Evolutionary conservation across 2,888 invertebrate species (phyloP), one percentile per base, ranked within the genome.

Genomic region (Nemoura dubitans): DNA sequence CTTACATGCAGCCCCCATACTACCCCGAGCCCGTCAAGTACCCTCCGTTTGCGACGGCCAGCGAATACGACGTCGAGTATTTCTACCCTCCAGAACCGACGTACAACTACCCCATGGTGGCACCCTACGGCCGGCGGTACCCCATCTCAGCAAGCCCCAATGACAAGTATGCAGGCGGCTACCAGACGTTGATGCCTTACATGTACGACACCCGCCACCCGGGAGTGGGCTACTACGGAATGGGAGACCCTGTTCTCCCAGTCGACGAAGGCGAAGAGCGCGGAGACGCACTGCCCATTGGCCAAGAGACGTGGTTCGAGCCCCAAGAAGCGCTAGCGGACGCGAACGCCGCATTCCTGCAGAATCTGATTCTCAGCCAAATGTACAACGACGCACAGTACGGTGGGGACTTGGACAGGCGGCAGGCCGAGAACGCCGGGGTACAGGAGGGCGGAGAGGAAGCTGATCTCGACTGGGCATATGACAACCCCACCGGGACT

Each of bases 241-340:
- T 92, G 88, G 91, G 91, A 59, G 91, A 92, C 82, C 80, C 87
- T 89, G 59, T 91, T 92, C 0, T 93, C 93, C 89, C 91, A 91
- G 92, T 93, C 7, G 94, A 94, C 88, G 94, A 94, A 90, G 91
- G 94, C 85, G 93, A 94, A 89, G 91, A 92, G 87, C 89, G 92
- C 16, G 92, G 92, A 87, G 93, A 94, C 77, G 92, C 94, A 21
- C 92, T 94, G 59, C 94, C 94, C 0, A 94, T 94, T 30, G 94
- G 94, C n/a, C 94, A 95, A 89, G 95, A 95, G 90, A 94, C 94
- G 25, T 94, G 94, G 92, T 95, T 93, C 89, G 94, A 94, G 88
- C 29, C 86, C 7, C 76, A 89, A 76, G 90, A 90, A 81, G 87
- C 88, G 5, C 89, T 91, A 25, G 92, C 92, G 59, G 92, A 92